Evolutionary conservation across 1,140 invertebrate genomes (phyloP), one percentile per base, ranked within the genome.

Genomic region (Heliconius eleuchia): DNA sequence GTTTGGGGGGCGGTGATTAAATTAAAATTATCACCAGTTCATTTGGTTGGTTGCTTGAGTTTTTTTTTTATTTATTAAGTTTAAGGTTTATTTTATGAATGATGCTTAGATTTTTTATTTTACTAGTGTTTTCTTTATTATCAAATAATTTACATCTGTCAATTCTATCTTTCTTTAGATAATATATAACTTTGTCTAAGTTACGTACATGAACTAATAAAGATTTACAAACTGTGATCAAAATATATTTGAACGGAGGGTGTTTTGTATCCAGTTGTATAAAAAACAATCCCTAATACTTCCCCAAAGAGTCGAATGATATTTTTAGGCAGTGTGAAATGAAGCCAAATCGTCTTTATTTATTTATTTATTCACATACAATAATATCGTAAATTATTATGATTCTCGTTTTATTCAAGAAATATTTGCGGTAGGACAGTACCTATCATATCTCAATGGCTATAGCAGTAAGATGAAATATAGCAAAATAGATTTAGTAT

Each of bases 231-330:
- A 66, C 9, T 66, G 27, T 4, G 60, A 30, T 13, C 60, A 16
- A 3, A 66, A 30, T 66, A 30, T 27, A 60, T 66, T 66, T 66
- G 3, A 66, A 16, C 60, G 60, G 27, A 66, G 60, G 60, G 23
- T 30, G 23, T 30, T 66, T 30, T 66, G 23, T 66, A 66, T 16
- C 3, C 23, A 13, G 60, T 16, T 27, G 9, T 30, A 5, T 30
- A 66, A 66, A 66, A 66, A 66, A 66, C 60, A 66, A 66, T 30
- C 60, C 60, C 23, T 66, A 27, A 66, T 30, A 66, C 27, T 66
- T 30, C 13, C 11, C 23, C 60, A 66, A 11, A 27, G 7, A 8
- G 1, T 30, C 27, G 5, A 6, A 27, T 66, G 3, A 27, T 66
- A 66, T 66, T 27, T 66, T 66, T 30, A 66, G 60, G 7, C 3